These are phyloP conservation scores for Omphaloscelis lunosa DNA, from an alignment of 2,888 invertebrate genomes.

Conservation along the genomic window DNA sequence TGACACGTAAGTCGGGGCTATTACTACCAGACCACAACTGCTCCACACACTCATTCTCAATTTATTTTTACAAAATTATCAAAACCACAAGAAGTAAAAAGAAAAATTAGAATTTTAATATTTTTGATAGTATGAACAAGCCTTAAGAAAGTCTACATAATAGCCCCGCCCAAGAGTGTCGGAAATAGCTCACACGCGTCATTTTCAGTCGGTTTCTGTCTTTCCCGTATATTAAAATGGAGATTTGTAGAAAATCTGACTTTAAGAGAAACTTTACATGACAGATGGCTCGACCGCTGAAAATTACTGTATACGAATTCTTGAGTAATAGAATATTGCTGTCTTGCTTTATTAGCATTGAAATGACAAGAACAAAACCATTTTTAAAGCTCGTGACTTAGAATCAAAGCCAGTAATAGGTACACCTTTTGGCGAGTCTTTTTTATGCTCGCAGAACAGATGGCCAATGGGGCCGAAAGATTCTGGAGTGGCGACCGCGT, in stretches of 20 bases:
- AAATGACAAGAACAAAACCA: neutral
- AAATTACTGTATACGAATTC: constrained; percentile 18
- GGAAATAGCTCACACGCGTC: constrained; percentile 66
- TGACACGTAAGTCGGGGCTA: too few species aligned
- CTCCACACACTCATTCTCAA: neutral
- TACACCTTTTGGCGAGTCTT: neutral
- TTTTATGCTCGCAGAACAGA: neutral
- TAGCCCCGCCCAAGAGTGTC: constrained; percentile 62
- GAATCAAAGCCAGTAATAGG: neutral
- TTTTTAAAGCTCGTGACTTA: neutral
- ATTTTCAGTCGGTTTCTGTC: constrained; percentile 62
- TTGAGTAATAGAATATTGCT: neutral
- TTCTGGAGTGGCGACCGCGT: too few species aligned
- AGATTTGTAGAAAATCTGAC: constrained; percentile 52
- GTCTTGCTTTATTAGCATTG: neutral
- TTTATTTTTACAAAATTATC: neutral
- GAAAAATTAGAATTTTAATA: neutral
- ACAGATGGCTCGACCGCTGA: constrained; percentile 35
- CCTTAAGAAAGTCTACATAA: constrained; percentile 29
- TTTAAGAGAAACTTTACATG: constrained; percentile 35
- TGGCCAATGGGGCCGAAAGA: too few species aligned
- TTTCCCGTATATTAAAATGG: constrained; percentile 60
- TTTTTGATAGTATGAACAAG: neutral
- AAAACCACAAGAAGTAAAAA: neutral
- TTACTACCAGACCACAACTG: neutral